A percentile compares a stretch with the other conserved stretches of the same genome.
These are phyloP conservation scores for Drosophila leonis DNA, from an alignment of 2,888 invertebrate genomes.

Conservation along the genomic window DNA sequence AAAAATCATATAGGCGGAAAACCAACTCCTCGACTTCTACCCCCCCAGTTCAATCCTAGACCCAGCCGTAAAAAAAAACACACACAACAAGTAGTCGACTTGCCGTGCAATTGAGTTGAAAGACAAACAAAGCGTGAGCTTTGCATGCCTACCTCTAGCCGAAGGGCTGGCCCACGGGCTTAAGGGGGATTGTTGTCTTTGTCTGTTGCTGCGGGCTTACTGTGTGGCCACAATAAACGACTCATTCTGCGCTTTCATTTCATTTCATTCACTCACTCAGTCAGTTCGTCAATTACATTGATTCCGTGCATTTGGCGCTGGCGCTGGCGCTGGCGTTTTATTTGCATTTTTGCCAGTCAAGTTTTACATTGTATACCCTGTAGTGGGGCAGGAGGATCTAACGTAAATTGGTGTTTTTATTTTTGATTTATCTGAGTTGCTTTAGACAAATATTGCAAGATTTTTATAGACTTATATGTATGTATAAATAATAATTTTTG, in stretches of 20 bases:
- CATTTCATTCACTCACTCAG: conserved; percentile 60
- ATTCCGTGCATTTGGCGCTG: conserved; percentile 58
- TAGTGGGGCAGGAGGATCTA: neutral
- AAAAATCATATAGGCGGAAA: conserved; percentile 65
- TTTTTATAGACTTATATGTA: neutral
- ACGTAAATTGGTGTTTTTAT: too few relatives aligned
- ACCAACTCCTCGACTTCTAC: conserved; percentile 15
- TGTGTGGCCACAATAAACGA: conserved; percentile 64
- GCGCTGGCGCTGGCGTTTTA: conserved; percentile 46
- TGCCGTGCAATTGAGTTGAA: conserved; percentile 78
- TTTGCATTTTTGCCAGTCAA: conserved; percentile 67
- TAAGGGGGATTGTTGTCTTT: conserved; percentile 31
- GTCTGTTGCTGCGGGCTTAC: conserved; percentile 27
- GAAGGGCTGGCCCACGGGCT: conserved; percentile 1
- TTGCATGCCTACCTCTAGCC: conserved; percentile 51
- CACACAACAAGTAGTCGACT: conserved; percentile 59
- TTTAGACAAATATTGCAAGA: neutral
- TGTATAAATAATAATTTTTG: neutral
- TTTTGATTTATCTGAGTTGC: neutral
- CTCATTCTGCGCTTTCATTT: conserved; percentile 39
- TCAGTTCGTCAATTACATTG: conserved; percentile 78
- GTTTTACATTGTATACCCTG: conserved; percentile 37
- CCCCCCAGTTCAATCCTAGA: neutral
- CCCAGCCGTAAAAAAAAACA: conserved; percentile 2
- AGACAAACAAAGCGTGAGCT: conserved; percentile 73